Conservation (phyloP, 1,140 invertebrate genomes). For the Zaprionus kolodkinae region DNA sequence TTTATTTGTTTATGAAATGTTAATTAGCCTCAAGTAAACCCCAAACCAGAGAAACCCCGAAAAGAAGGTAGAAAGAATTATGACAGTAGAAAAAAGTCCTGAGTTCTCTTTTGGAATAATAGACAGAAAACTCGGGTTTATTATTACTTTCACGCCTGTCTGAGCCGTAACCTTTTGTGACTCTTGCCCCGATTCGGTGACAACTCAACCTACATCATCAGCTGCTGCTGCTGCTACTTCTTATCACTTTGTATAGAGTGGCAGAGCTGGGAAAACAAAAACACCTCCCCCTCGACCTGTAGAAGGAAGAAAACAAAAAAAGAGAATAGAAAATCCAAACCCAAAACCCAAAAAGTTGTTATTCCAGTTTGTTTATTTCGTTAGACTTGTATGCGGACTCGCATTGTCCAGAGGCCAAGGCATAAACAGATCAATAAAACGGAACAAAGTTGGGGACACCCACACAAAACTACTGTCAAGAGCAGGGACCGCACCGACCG, state of each 20-base stretch:
- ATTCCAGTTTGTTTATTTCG: conserved; percentile 24
- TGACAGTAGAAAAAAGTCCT: background rate
- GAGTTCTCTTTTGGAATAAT: conserved; percentile 7
- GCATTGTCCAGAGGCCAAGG: conserved; percentile 47
- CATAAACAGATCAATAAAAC: conserved; percentile 80
- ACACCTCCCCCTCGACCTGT: background rate
- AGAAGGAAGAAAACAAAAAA: background rate
- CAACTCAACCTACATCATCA: conserved; percentile 40
- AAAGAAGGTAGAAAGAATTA: background rate
- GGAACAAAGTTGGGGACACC: conserved; percentile 41
- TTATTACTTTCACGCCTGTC: conserved; percentile 74
- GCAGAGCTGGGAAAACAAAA: conserved; percentile 8
- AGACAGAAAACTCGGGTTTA: conserved; percentile 48
- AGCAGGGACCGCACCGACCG: conserved; percentile 11
- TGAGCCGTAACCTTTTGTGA: conserved; percentile 55
- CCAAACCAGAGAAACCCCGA: background rate
- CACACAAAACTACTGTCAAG: conserved; percentile 54
- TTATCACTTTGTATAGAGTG: conserved; percentile 16
- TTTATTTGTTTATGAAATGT: conserved; percentile 51
- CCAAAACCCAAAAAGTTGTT: conserved; percentile 13
- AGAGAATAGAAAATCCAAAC: background rate
- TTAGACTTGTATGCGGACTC: conserved; percentile 7
- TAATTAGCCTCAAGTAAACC: conserved; percentile 35
- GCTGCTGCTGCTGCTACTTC: conserved; percentile 3
- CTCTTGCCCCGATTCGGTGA: conserved; percentile 25